Conservation (phyloP, 2,888 invertebrate species). For the Allolobophora icterica region DNA sequence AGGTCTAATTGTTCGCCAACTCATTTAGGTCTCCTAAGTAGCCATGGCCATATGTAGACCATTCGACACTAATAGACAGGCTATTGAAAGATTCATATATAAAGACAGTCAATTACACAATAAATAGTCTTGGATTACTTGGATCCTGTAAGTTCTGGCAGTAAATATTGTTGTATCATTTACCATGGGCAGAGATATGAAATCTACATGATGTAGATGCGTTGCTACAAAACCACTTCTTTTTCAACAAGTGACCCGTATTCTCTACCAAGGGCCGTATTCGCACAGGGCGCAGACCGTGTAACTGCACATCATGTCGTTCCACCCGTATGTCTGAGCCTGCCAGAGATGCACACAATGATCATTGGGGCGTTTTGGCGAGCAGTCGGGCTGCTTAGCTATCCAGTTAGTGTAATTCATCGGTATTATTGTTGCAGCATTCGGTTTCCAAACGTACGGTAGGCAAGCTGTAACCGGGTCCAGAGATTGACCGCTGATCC, state of each 20-base stretch:
- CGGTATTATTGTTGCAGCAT: background rate
- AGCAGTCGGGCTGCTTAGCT: background rate
- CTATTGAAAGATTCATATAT: too few species aligned
- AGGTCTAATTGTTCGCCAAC: too few species aligned
- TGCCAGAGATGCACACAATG: background rate
- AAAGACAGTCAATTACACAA: too few species aligned
- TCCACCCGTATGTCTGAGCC: background rate
- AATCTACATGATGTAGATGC: background rate
- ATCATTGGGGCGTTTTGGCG: background rate
- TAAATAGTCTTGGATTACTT: background rate
- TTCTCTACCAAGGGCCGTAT: background rate
- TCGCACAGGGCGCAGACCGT: background rate
- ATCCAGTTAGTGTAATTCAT: background rate
- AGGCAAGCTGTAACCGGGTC: background rate
- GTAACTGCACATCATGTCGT: background rate
- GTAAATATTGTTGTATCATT: background rate
- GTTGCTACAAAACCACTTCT: background rate
- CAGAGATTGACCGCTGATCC: background rate
- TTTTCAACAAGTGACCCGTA: background rate
- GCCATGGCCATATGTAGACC: too few species aligned
- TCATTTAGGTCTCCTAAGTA: too few species aligned
- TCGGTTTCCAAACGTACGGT: background rate
- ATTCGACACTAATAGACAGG: too few species aligned
- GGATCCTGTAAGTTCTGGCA: background rate
- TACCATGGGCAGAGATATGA: background rate